Evolutionary conservation across 2,797 vertebrate species (phyloP), one percentile per base, ranked within the genome.

Genomic region (Parauchenoglanis ngamensis): DNA sequence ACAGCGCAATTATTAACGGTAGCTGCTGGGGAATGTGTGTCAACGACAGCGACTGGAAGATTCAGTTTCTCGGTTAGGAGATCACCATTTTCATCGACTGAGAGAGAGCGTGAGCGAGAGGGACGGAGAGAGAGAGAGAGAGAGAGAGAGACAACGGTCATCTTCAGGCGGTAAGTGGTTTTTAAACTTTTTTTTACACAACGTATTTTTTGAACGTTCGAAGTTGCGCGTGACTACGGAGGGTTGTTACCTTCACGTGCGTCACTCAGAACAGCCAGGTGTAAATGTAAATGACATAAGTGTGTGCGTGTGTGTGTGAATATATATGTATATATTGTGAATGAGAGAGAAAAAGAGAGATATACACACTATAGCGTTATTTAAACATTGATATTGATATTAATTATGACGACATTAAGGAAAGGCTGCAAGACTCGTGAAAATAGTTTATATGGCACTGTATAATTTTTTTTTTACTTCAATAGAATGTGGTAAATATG

Each of bases 121-220:
- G 40, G 40, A 40, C 40, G 3, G 35, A 61, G 49, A 49, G 40
- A 40, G 25, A 57, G 7, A 35, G 52, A 65, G 23, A 59, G 76
- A 57, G 54, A 35, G 52, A 40, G 13, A 7, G n/a, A 31, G 75
- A 7, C 4, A 17, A 31, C 56, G 7, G 21, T 40, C 8, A 68
- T 52, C 21, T 70, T 23, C 12, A 57, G 7, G 81, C 44, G 83
- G 87, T 88, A 40, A 82, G 87, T 85, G 40, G 28, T 65, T 52
- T 54, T 40, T 3, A 79, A 68, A 44, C 65, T 79, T 84, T 56
- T 54, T 17, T 21, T 31, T 19, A 8, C 15, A 70, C 49, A 72
- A 21, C 31, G 6, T 2, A 52, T 61, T 1, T 68, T 59, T 10
- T 77, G 21, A 75, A 75, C 46, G n/a, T 15, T 56, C 28, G 23